Conservation (phyloP, 35 echinoderm and acorn worm species). For the Lytechinus variegatus region DNA sequence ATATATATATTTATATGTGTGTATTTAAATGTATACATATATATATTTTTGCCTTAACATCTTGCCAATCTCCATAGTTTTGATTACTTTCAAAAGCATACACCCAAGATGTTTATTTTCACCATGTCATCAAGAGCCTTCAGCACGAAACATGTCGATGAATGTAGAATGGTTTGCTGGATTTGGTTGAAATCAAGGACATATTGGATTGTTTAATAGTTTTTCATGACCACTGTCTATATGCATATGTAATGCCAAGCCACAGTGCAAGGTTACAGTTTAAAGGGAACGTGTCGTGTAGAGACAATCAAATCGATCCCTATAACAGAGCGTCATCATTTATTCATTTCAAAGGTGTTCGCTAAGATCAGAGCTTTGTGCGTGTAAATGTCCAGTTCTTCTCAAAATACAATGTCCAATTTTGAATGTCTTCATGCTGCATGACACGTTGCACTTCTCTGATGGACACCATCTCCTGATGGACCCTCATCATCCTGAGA, state of each 20-base stretch:
- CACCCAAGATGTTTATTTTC: not conserved
- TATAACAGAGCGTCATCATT: not conserved
- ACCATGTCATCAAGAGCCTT: not conserved
- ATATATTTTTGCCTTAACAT: not conserved
- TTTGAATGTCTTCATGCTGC: conserved; percentile 23
- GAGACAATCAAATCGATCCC: not conserved
- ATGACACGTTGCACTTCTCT: conserved; percentile 28
- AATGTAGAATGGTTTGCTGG: conserved; percentile 11
- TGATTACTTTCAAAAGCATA: not conserved
- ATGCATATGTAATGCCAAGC: not conserved
- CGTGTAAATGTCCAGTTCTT: not conserved
- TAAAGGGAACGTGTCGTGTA: not conserved
- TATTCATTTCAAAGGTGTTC: not conserved
- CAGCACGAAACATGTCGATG: not conserved
- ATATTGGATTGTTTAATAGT: not conserved
- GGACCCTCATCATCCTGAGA: not conserved
- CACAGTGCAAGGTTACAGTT: not conserved
- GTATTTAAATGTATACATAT: not conserved
- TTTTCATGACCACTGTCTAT: not conserved
- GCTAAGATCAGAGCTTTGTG: not conserved
- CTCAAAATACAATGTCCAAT: not conserved
- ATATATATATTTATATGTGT: not conserved
- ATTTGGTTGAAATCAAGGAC: not conserved
- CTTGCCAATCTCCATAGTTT: not conserved
- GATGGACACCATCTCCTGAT: not conserved